Evolutionary conservation across 1,140 invertebrate species (phyloP).

Genomic region (Pemphigus obesinymphae): DNA sequence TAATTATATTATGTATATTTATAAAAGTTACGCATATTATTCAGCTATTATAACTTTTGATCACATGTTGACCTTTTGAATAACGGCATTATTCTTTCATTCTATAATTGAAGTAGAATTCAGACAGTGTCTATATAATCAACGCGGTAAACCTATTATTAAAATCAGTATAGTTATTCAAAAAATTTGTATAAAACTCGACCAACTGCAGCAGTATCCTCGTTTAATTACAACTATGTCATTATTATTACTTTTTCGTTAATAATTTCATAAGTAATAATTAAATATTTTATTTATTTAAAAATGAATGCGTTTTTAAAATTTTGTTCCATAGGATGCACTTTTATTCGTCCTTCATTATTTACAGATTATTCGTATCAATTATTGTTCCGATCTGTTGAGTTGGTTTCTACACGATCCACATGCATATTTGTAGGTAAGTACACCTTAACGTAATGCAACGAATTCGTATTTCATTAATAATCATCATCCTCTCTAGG

Average conservation of each 20-base stretch:
- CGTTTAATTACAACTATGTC: not conserved
- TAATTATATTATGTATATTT: too few relatives aligned
- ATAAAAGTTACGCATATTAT: too few relatives aligned
- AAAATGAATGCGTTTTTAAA: not conserved
- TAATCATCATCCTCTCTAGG: not conserved
- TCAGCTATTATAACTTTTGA: too few relatives aligned
- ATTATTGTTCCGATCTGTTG: constrained; percentile 27
- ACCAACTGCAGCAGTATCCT: too few relatives aligned
- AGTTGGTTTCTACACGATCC: not conserved
- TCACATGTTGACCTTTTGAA: too few relatives aligned
- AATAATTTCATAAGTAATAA: not conserved
- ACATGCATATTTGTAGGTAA: not conserved
- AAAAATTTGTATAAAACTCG: too few relatives aligned
- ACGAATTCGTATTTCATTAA: too few relatives aligned
- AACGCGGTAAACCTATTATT: too few relatives aligned
- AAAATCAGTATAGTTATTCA: too few relatives aligned
- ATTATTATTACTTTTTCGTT: not conserved
- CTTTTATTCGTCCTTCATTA: constrained; percentile 20
- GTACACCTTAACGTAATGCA: not conserved
- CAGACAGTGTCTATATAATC: too few relatives aligned
- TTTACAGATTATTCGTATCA: not conserved
- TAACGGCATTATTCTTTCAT: too few relatives aligned
- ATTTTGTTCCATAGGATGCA: constrained; percentile 9
- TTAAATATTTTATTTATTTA: not conserved
- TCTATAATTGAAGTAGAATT: too few relatives aligned